Evolutionary conservation across 2,888 invertebrate genomes (phyloP).

Genomic region (Synergus gifuensis): DNA sequence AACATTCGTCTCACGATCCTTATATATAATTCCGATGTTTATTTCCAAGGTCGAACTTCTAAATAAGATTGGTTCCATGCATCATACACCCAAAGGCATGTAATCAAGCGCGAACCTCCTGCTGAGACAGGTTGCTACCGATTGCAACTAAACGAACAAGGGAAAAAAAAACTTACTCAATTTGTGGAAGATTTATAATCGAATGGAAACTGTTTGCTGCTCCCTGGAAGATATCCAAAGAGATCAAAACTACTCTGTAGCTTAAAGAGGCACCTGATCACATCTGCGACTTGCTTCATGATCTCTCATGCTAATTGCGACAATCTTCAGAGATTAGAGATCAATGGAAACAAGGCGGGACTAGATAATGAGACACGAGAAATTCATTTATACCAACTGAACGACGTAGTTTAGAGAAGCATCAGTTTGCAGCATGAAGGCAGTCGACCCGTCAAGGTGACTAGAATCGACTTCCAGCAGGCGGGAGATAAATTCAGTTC

Average conservation of each 20-base stretch:
- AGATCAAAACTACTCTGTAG: background rate
- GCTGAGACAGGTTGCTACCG: slow-evolving; percentile 47
- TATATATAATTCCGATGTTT: background rate
- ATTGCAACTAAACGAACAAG: background rate
- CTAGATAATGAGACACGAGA: slow-evolving; percentile 10
- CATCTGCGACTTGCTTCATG: background rate
- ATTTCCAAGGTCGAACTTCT: slow-evolving; percentile 35
- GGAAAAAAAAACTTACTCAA: background rate
- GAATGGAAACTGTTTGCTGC: too few species aligned
- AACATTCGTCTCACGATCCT: background rate
- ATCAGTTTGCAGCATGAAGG: slow-evolving; percentile 24
- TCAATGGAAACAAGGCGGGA: background rate
- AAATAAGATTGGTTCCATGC: slow-evolving; percentile 65
- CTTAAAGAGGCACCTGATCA: background rate
- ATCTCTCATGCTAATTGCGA: background rate
- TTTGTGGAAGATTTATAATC: background rate
- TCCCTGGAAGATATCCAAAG: background rate
- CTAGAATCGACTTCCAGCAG: slow-evolving; percentile 29
- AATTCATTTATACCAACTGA: slow-evolving; percentile 32
- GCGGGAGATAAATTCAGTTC: slow-evolving; percentile 34
- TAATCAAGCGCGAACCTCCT: slow-evolving; percentile 59
- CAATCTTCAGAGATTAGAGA: slow-evolving; percentile 17
- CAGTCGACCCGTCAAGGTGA: slow-evolving; percentile 30
- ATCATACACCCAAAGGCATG: slow-evolving; percentile 60
- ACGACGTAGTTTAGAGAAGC: slow-evolving; percentile 36